Evolutionary conservation across 1,140 invertebrate genomes (phyloP).

Genomic region (Luehdorfia chinensis): DNA sequence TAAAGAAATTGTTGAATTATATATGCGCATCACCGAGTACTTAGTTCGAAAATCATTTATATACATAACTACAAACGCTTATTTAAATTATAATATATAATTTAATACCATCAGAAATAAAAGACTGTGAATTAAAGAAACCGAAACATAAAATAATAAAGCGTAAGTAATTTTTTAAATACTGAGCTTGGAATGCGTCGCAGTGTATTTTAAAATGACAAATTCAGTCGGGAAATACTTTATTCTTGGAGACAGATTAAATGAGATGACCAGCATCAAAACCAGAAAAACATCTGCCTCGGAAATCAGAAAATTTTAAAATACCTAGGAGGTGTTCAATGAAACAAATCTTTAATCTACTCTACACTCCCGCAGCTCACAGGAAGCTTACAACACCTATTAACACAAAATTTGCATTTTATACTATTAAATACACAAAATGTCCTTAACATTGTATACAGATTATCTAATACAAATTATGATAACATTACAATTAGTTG

Average conservation of each 20-base stretch:
- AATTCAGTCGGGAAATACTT: slow-evolving; percentile 44
- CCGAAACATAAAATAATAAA: slow-evolving; percentile 42
- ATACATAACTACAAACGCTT: slow-evolving; percentile 9
- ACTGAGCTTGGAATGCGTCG: slow-evolving; percentile 70
- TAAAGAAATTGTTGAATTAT: slow-evolving; percentile 7
- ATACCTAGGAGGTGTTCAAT: slow-evolving; percentile 53
- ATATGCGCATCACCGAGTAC: not conserved
- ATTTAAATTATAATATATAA: slow-evolving; percentile 36
- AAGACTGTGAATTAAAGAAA: slow-evolving; percentile 34
- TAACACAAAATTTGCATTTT: slow-evolving; percentile 46
- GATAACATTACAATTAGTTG: slow-evolving; percentile 71
- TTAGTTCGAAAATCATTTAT: not conserved
- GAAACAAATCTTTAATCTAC: slow-evolving; percentile 59
- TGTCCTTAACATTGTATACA: slow-evolving; percentile 62
- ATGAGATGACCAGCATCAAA: slow-evolving; percentile 60
- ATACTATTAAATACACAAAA: slow-evolving; percentile 56
- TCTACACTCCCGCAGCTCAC: slow-evolving; percentile 53
- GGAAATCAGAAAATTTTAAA: slow-evolving; percentile 37
- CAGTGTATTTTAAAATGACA: slow-evolving; percentile 37
- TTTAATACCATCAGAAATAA: slow-evolving; percentile 36
- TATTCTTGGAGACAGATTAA: slow-evolving; percentile 34
- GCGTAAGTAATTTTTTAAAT: slow-evolving; percentile 59
- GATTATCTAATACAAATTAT: slow-evolving; percentile 66
- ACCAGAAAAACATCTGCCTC: slow-evolving; percentile 39
- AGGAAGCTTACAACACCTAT: slow-evolving; percentile 63